Evolutionary conservation across 2,888 invertebrate species (phyloP), one percentile per base, ranked within the genome.

Genomic region (Halocaridina rubra): DNA sequence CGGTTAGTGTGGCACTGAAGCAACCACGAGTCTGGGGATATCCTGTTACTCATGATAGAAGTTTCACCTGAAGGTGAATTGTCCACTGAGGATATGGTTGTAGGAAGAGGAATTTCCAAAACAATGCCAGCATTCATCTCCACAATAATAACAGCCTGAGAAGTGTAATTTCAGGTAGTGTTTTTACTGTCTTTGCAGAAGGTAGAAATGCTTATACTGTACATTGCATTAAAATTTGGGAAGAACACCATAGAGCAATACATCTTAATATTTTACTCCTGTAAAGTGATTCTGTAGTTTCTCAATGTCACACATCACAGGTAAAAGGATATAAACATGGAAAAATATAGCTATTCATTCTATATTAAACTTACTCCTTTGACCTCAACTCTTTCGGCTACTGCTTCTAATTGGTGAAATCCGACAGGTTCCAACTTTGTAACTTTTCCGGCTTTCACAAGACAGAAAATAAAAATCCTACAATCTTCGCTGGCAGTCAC

Each of bases 361-460:
- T n/a, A n/a, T n/a, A n/a, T n/a, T 53, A 19, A 3, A n/a, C 85
- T 78, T 24, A 86, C 86, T 32, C 64, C 78, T 74, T 64, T 57
- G 5, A 86, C 75, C 24, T 64, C 59, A 22, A 86, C 61, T 77
- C 86, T 81, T 29, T 78, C 64, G 1, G 86, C 81, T 8, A 86
- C 57, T 53, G 24, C 61, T 46, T 74, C 74, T 8, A 86, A n/a
- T 13, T 86, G 81, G 59, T 86, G 67, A 27, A 74, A 86, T 13
- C 86, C 86, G 30, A 81, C 30, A 7, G 86, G 81, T 27, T 86
- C 86, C 7, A 86, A 57, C 39, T 81, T 86, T 8, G 81, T 86
- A 1, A 81, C 24, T 78, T 86, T 81, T 29, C 64, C 74, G 7
- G 61, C 86, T 67, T 67, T 78, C 3, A 61, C 57, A 7, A 81